phyloP scores from a whole-genome alignment of 2,113 vertebrate species.

The Phylloscopus whistleri region DNA sequence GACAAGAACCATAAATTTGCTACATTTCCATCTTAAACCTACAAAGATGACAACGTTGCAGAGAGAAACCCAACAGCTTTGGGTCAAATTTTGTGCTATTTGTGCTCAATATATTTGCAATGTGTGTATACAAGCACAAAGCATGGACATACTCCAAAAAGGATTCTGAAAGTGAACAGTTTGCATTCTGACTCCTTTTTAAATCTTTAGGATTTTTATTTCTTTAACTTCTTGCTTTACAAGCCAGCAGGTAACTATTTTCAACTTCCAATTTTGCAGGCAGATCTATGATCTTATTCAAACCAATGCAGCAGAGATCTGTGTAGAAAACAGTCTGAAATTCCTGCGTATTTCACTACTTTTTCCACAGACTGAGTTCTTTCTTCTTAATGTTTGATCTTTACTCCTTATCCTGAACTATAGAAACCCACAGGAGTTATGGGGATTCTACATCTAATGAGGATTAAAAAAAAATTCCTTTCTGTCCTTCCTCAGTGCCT shows the following conservation, averaged over 20 bases:
- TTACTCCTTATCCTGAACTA: not conserved
- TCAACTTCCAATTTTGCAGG: not conserved
- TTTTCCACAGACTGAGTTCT: not conserved
- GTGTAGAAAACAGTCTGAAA: not conserved
- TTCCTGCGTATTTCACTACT: not conserved
- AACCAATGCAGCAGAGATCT: not conserved
- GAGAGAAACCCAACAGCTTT: not conserved
- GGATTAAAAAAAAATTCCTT: not conserved
- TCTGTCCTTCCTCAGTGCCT: not conserved
- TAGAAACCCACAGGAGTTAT: fast-evolving
- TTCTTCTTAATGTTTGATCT: not conserved
- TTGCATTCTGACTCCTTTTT: not conserved
- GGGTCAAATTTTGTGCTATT: not conserved
- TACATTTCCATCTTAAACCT: not conserved
- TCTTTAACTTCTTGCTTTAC: not conserved
- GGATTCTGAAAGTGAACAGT: not conserved
- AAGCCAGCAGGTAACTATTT: not conserved
- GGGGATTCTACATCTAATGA: not conserved
- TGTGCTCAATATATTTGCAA: not conserved
- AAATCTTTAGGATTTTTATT: not conserved
- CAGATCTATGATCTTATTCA: not conserved
- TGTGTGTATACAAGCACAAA: not conserved
- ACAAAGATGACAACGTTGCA: not conserved
- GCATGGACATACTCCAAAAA: not conserved
- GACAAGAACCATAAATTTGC: not conserved